These are phyloP conservation scores for Oceanites oceanicus DNA, from an alignment of 2,113 vertebrate genomes.

Conservation along the genomic window DNA sequence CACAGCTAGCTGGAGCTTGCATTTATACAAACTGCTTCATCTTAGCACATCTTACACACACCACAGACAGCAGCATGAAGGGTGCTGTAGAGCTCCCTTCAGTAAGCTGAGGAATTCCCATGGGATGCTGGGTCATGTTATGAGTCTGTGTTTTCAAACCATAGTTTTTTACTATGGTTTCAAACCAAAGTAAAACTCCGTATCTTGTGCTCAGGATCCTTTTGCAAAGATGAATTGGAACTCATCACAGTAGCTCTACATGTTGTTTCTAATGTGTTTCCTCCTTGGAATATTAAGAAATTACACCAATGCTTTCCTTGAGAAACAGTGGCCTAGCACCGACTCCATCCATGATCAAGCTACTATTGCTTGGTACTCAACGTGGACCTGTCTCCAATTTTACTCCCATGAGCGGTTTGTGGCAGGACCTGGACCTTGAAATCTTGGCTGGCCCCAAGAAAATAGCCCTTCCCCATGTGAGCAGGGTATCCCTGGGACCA, in stretches of 20 bases:
- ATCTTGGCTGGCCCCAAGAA: not conserved
- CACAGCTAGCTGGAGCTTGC: not conserved
- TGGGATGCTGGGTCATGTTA: not conserved
- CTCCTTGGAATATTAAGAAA: not conserved
- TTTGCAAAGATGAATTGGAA: not conserved
- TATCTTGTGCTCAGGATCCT: not conserved
- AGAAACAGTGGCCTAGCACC: not conserved
- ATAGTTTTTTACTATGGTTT: not conserved
- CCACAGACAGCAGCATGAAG: not conserved
- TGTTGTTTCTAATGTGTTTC: not conserved
- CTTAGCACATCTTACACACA: not conserved
- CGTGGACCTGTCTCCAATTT: not conserved
- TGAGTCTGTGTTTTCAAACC: not conserved
- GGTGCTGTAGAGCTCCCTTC: not conserved
- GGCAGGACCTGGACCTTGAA: not conserved
- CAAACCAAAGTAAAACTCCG: not conserved
- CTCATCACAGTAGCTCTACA: not conserved
- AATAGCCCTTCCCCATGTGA: not conserved
- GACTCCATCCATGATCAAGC: not conserved
- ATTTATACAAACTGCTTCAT: not conserved
- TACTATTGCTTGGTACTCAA: not conserved
- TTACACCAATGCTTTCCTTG: rapidly evolving
- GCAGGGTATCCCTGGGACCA: not conserved
- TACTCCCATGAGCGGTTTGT: not conserved
- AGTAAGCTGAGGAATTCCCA: not conserved